phyloP scores from a whole-genome alignment of 2,797 vertebrate genomes.

The Acanthis flammea region DNA sequence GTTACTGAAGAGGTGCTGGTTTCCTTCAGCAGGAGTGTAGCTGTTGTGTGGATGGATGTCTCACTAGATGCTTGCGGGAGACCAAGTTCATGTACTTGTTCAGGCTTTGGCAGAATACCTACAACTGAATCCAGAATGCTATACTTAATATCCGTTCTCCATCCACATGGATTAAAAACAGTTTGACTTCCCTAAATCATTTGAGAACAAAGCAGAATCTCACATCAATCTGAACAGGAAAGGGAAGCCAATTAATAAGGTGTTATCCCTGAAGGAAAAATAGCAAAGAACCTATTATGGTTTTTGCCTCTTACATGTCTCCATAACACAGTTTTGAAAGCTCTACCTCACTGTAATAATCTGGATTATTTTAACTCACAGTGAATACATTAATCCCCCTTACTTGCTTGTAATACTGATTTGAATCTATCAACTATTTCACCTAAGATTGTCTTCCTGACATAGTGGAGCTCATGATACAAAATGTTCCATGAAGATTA shows the following conservation, averaged over 20 bases:
- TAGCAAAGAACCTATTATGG: neutral
- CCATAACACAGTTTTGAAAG: conserved; percentile 35
- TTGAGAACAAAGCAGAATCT: neutral
- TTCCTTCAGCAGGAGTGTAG: neutral
- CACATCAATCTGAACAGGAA: neutral
- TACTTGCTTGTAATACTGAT: conserved; percentile 37
- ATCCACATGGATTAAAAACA: neutral
- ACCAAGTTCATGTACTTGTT: neutral
- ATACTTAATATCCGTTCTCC: neutral
- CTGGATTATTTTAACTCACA: neutral
- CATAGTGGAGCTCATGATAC: neutral
- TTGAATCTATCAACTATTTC: conserved; percentile 22
- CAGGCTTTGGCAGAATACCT: neutral
- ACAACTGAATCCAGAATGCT: neutral
- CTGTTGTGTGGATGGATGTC: neutral
- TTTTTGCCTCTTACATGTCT: neutral
- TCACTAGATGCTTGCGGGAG: neutral
- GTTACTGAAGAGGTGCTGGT: neutral
- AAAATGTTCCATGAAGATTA: conserved; percentile 35
- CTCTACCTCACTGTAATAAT: conserved; percentile 2
- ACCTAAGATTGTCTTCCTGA: conserved; percentile 13
- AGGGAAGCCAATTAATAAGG: neutral
- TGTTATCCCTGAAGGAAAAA: conserved; percentile 18
- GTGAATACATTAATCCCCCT: conserved; percentile 6
- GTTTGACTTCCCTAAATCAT: neutral